phyloP scores from a whole-genome alignment of 2,113 vertebrate genomes.

The Prunella fulvescens region DNA sequence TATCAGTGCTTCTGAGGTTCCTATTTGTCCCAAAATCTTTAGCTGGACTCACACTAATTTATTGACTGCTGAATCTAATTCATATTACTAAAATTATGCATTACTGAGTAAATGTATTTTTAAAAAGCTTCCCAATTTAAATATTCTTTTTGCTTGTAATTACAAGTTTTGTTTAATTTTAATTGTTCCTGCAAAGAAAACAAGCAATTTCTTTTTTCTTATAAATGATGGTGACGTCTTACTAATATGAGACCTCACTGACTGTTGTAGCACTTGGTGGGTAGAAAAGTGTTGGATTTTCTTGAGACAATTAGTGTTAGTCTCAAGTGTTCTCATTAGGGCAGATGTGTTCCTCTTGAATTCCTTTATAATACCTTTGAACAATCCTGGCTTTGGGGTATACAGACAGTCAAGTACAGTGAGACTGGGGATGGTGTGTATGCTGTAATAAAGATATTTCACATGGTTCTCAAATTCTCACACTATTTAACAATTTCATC shows the following conservation, averaged over 20 bases:
- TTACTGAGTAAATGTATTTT: not conserved
- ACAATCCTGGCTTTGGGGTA: slow-evolving; percentile 17
- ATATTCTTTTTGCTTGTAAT: not conserved
- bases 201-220: not conserved
- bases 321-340: not conserved
- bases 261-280: not conserved
- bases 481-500: slow-evolving; percentile 27
- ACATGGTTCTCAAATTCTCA: slow-evolving; percentile 27
- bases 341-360: not conserved
- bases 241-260: not conserved
- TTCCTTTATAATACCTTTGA: slow-evolving; percentile 28
- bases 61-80: not conserved
- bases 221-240: not conserved
- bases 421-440: not conserved
- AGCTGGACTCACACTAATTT: not conserved
- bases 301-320: not conserved
- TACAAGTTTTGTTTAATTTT: not conserved
- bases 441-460: not conserved
- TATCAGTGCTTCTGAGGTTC: not conserved
- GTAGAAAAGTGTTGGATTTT: not conserved
- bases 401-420: not conserved
- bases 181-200: not conserved
- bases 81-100: not conserved
- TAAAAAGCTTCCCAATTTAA: not conserved
- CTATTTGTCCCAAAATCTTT: not conserved